Conservation (phyloP, 2,797 vertebrate species). For the Zenarchopterus dispar region DNA sequence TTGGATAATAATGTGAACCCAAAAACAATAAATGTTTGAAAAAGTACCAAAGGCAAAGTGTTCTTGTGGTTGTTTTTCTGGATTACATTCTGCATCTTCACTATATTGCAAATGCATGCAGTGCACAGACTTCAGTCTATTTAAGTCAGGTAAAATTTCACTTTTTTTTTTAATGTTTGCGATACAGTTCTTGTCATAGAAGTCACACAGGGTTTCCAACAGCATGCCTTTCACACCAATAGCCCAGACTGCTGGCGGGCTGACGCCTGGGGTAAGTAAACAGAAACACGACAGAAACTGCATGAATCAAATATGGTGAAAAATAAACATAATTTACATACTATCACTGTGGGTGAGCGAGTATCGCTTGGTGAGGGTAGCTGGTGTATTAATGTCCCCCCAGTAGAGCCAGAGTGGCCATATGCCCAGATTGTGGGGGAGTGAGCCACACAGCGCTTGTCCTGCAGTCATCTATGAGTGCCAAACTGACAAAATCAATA, state of each 20-base stretch:
- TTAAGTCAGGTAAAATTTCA: too few species aligned
- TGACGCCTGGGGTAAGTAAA: constrained; percentile 59
- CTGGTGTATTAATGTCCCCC: constrained; percentile 42
- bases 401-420: constrained; percentile 53
- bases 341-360: constrained; percentile 44
- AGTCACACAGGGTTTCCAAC: constrained; percentile 1
- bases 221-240: constrained; percentile 39
- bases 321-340: constrained; percentile 45
- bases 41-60: too few species aligned
- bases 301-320: constrained; percentile 53
- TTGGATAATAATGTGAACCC: too few species aligned
- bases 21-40: too few species aligned
- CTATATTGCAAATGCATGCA: too few species aligned
- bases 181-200: too few species aligned
- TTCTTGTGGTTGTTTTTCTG: too few species aligned
- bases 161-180: too few species aligned
- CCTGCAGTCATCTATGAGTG: constrained; percentile 43
- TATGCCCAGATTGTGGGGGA: constrained; percentile 60
- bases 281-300: constrained; percentile 63
- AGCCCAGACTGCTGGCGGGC: constrained; percentile 41
- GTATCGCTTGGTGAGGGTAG: constrained; percentile 47
- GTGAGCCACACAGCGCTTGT: constrained; percentile 33
- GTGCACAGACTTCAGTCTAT: too few species aligned
- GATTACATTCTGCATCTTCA: too few species aligned
- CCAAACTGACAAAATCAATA: constrained; percentile 58